These are phyloP conservation scores for Spatulosminthurus flaviceps DNA, from an alignment of 2,888 invertebrate species.

Conservation along the genomic window DNA sequence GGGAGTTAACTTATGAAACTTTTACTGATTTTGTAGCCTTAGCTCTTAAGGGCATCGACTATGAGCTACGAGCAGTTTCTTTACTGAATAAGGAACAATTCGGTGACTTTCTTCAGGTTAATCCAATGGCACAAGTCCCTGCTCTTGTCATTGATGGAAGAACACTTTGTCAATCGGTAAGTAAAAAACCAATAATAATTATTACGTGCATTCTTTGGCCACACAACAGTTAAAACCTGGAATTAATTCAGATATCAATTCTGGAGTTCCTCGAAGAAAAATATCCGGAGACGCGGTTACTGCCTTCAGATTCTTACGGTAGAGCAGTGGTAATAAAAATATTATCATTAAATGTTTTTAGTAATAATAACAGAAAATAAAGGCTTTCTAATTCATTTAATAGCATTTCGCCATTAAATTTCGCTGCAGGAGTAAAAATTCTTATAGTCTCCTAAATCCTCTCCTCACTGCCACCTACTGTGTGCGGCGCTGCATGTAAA, in stretches of 20 bases:
- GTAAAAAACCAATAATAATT: too few species aligned
- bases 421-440: too few species aligned
- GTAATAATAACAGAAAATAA: too few species aligned
- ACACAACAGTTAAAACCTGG: too few species aligned
- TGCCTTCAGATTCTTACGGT: slow-evolving; percentile 88
- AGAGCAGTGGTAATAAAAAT: slow-evolving; percentile 89
- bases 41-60: slow-evolving; percentile 92
- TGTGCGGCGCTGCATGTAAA: too few species aligned
- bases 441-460: too few species aligned
- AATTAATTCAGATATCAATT: slow-evolving; percentile 75
- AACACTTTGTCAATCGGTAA: slow-evolving; percentile 44
- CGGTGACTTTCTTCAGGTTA: slow-evolving; percentile 81
- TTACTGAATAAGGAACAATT: slow-evolving; percentile 56
- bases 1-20: too few species aligned
- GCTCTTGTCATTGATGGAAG: slow-evolving; percentile 73
- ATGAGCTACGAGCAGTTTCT: slow-evolving; percentile 84
- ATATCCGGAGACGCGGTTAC: slow-evolving; percentile 81
- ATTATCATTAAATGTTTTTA: too few species aligned
- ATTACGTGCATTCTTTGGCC: too few species aligned
- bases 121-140: slow-evolving; percentile 96
- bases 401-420: too few species aligned
- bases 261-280: slow-evolving; percentile 97
- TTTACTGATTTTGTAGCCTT: slow-evolving; percentile 80
- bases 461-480: too few species aligned
- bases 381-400: too few species aligned